These are phyloP conservation scores for Panopea generosa DNA, from an alignment of 2,888 invertebrate genomes.

Conservation along the genomic window DNA sequence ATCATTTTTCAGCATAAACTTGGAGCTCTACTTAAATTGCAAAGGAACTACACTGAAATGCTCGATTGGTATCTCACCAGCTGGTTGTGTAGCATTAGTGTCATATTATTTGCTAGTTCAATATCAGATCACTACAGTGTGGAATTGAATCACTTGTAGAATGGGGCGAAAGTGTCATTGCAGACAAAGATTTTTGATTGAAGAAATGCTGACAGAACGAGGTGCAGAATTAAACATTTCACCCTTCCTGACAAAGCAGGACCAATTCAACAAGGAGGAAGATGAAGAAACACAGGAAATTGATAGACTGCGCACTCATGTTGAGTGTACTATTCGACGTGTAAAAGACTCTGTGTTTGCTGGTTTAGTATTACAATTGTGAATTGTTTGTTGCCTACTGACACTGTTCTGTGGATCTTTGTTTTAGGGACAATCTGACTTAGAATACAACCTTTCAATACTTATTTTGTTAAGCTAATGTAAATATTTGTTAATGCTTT, in stretches of 20 bases:
- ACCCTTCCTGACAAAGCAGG: constrained; percentile 12
- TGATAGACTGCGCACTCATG: constrained; percentile 8
- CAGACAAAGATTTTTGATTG: constrained; percentile 51
- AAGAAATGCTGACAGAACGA: constrained; percentile 12
- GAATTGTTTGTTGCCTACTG: constrained; percentile 23
- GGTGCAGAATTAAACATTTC: constrained; percentile 28
- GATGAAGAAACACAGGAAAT: constrained; percentile 20
- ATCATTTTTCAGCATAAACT: too few relatives aligned
- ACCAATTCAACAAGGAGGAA: constrained; percentile 11
- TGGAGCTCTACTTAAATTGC: too few relatives aligned
- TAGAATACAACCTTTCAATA: too few relatives aligned
- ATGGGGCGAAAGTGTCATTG: constrained; percentile 43
- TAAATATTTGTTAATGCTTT: too few relatives aligned
- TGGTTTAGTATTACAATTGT: constrained; percentile 15
- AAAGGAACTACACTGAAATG: too few relatives aligned
- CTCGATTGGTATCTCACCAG: too few relatives aligned
- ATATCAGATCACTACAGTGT: constrained; percentile 37
- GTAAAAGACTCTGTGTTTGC: constrained; percentile 25
- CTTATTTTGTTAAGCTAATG: too few relatives aligned
- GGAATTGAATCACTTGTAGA: constrained; percentile 42
- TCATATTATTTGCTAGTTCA: constrained; percentile 42
- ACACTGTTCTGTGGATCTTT: constrained; percentile 29
- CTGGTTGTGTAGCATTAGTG: too few relatives aligned
- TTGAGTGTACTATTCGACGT: constrained; percentile 10
- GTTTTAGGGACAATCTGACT: too few relatives aligned